phyloP scores from a whole-genome alignment of 1,140 invertebrate genomes.

The Drosophila sulfurigaster region DNA sequence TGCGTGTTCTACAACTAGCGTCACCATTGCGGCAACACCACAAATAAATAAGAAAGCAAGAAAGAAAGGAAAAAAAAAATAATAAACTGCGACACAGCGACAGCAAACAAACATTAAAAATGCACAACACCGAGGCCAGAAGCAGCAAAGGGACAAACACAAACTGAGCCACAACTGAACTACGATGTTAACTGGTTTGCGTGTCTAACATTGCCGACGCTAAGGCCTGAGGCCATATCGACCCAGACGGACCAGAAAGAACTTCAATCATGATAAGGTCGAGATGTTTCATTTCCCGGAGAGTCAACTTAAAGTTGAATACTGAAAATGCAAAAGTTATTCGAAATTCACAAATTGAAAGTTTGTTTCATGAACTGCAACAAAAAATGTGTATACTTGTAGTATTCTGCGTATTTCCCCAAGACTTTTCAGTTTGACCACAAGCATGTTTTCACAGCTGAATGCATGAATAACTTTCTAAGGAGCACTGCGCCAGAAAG shows the following conservation, averaged over 20 bases:
- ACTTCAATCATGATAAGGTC: conserved; percentile 42
- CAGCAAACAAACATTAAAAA: conserved; percentile 73
- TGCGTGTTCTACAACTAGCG: conserved; percentile 55
- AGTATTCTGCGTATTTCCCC: no score
- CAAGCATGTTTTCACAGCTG: conserved; percentile 24
- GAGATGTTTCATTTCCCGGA: conserved; percentile 24
- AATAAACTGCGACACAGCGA: conserved; percentile 65
- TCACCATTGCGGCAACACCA: conserved; percentile 48
- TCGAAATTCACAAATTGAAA: conserved; percentile 46
- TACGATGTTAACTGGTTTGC: conserved; percentile 14
- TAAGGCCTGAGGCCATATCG: conserved; percentile 37
- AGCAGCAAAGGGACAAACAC: conserved; percentile 23
- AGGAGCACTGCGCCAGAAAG: background rate
- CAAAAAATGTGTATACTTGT: conserved; percentile 3
- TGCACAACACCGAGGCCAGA: conserved; percentile 41
- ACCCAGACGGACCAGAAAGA: conserved; percentile 24
- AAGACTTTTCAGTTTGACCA: conserved; percentile 17
- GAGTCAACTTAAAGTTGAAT: conserved; percentile 18
- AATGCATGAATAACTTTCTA: conserved; percentile 3
- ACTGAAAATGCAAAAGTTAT: conserved; percentile 14
- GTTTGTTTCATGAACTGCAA: conserved; percentile 23
- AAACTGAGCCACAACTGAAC: background rate
- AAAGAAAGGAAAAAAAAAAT: conserved; percentile 18
- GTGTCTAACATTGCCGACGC: conserved; percentile 36
- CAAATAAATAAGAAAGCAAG: conserved; percentile 13